Evolutionary conservation across 2,113 vertebrate species (phyloP).

Genomic region (Epinephelus fuscoguttatus): DNA sequence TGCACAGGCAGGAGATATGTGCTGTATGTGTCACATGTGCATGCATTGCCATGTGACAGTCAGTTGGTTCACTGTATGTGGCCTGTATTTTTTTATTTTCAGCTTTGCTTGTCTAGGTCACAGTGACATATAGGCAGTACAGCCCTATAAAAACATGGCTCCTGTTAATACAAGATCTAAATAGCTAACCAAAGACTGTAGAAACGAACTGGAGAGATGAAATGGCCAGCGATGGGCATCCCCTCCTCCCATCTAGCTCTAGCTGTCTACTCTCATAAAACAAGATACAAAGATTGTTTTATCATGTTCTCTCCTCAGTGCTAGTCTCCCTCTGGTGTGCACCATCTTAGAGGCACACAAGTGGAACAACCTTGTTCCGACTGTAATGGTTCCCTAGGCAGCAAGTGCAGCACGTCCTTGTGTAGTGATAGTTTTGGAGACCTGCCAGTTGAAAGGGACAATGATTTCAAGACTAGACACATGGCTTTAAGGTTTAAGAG

Average conservation of each 20-base stretch:
- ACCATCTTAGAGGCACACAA: conserved; percentile 61
- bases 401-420: conserved; percentile 54
- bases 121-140: not conserved
- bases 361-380: conserved; percentile 76
- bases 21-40: not conserved
- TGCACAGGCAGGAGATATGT: not conserved
- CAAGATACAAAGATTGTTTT: conserved; percentile 52
- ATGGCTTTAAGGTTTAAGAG: conserved; percentile 44
- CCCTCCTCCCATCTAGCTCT: conserved; percentile 18
- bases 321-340: conserved; percentile 59
- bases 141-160: not conserved
- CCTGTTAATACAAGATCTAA: not conserved
- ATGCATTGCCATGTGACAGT: not conserved
- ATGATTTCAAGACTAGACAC: conserved; percentile 46
- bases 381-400: conserved; percentile 63
- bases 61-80: not conserved
- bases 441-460: conserved; percentile 53
- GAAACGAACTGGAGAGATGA: conserved; percentile 2
- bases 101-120: not conserved
- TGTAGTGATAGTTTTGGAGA: conserved; percentile 58
- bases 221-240: not conserved
- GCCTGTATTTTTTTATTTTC: not conserved
- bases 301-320: conserved; percentile 59
- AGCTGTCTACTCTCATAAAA: conserved; percentile 54
- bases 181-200: not conserved